These are phyloP conservation scores for Aporophyla nigra DNA, from an alignment of 2,888 invertebrate genomes.

Conservation along the genomic window DNA sequence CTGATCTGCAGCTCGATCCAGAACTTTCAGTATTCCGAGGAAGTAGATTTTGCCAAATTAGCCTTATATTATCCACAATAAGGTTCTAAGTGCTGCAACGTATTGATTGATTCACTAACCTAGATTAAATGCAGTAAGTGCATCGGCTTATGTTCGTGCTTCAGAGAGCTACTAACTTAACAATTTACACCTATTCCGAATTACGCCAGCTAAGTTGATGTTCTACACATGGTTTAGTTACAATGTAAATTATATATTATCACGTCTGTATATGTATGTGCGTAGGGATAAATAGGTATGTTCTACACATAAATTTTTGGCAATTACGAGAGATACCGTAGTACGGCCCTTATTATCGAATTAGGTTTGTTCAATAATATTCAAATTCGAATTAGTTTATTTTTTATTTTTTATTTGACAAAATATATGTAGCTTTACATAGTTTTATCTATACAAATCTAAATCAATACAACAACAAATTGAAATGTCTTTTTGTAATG, in stretches of 20 bases:
- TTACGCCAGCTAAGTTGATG: neutral
- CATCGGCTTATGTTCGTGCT: constrained; percentile 46
- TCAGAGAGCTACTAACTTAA: constrained; percentile 34
- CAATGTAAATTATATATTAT: neutral
- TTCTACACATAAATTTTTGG: neutral
- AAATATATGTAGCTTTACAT: neutral
- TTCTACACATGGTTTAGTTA: neutral
- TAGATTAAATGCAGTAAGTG: constrained; percentile 33
- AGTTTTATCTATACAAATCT: no score
- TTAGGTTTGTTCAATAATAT: neutral
- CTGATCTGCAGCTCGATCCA: neutral
- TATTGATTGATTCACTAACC: constrained; percentile 33
- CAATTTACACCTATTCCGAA: constrained; percentile 34
- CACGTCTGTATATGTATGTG: neutral
- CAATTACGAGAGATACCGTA: neutral
- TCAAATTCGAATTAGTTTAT: no score
- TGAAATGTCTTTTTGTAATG: no score
- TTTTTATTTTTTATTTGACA: neutral
- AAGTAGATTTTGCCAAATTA: neutral
- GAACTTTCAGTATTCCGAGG: neutral
- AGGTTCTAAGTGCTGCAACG: constrained; percentile 3
- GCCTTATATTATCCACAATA: neutral
- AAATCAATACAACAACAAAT: no score
- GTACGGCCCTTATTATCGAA: neutral
- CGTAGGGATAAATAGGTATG: neutral